Evolutionary conservation across 2,113 vertebrate species (phyloP), one percentile per base, ranked within the genome.

Genomic region (Etia nguti): DNA sequence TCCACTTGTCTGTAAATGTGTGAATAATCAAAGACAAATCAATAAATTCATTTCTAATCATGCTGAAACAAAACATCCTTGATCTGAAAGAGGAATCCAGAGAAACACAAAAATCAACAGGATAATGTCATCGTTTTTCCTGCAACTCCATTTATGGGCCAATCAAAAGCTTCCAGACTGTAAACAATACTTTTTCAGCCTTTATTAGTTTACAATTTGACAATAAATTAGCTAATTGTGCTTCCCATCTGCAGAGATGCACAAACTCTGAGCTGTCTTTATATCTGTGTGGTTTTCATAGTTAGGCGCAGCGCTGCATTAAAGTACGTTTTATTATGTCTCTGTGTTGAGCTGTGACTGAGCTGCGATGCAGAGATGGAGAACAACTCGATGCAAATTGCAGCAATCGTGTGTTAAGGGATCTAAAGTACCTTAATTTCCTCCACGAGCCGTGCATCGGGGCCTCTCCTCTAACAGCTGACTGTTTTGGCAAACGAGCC

Each of bases 241-340:
- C 3, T 38, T 68, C 9, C 20, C 9, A 9, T 50, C 50, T 22
- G n/a, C 60, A 4, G 68, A 48, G 24, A 24, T 20, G 3, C 18
- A 16, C 16, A 6, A 16, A 50, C 6, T 31, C 31, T 5, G 31
- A 31, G 31, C 29, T 62, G 16, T 62, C 59, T 62, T 1, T 34
- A 2, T 1, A 62, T 62, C 59, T 0, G 59, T 20, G 59, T 36
- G 16, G 10, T 36, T 62, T 62, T 62, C 4, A 34, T 3, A 62
- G 20, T 0, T 3, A 18, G 6, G 10, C 1, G 31, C 34, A 6
- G 31, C 10, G 10, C 34, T 13, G 34, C 0, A 0, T 65, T 1
- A 65, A 0, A 0, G 4, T 4, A 1, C 22, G 55, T 22, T 1
- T 65, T 12, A 65, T 65, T 65, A 13, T 0, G 34, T 38, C 57